Evolutionary conservation across 2,888 invertebrate genomes (phyloP).

Genomic region (Melolontha melolontha): DNA sequence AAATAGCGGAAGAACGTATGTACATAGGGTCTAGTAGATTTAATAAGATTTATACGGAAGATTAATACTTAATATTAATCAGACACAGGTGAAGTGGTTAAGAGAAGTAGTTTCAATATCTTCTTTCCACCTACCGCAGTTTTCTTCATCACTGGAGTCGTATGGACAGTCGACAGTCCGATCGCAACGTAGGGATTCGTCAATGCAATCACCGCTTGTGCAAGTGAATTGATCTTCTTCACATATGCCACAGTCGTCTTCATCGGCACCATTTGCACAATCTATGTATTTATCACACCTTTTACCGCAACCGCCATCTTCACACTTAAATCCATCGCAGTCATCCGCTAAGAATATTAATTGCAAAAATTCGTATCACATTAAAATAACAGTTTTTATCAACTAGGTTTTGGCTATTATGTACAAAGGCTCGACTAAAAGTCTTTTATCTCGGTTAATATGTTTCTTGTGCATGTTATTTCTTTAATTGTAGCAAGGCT

Average conservation of each 20-base stretch:
- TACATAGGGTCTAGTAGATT: slow-evolving; percentile 6
- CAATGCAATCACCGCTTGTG: slow-evolving; percentile 54
- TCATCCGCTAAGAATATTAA: slow-evolving; percentile 8
- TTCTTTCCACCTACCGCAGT: slow-evolving; percentile 48
- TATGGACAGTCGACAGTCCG: slow-evolving; percentile 68
- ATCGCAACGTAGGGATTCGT: slow-evolving; percentile 69
- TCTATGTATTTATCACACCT: slow-evolving; percentile 64
- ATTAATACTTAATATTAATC: no score
- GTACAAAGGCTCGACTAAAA: no score
- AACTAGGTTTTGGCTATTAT: no score
- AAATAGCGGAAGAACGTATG: neutral
- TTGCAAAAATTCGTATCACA: slow-evolving; percentile 48
- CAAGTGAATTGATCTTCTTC: slow-evolving; percentile 45
- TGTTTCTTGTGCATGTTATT: no score
- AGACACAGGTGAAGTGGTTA: slow-evolving; percentile 2
- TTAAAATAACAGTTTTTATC: no score
- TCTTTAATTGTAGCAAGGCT: no score
- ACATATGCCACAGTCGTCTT: slow-evolving; percentile 66
- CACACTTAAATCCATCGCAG: slow-evolving; percentile 30
- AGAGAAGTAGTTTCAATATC: slow-evolving; percentile 56
- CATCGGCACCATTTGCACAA: slow-evolving; percentile 68
- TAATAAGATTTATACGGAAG: neutral
- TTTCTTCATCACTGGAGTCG: slow-evolving; percentile 70
- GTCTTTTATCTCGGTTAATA: no score
- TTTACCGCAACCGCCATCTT: slow-evolving; percentile 46